Conservation (phyloP, 92 coral and sea anemone genomes). For the Ricordea florida region DNA sequence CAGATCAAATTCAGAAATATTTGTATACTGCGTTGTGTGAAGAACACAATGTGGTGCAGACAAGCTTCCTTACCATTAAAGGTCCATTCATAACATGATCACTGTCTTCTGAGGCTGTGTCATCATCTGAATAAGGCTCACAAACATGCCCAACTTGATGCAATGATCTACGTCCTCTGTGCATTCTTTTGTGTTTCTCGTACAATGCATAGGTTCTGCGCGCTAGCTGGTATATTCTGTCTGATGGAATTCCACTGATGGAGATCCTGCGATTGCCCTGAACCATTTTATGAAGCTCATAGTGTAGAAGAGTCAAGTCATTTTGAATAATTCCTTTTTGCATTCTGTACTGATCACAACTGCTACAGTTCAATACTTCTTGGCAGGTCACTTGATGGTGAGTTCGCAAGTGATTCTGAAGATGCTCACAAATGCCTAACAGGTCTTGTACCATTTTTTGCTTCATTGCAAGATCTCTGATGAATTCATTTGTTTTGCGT, state of each 20-base stretch:
- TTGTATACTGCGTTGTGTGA: not conserved
- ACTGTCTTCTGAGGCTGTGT: conserved; percentile 30
- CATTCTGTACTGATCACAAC: conserved; percentile 57
- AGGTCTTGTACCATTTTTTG: conserved; percentile 61
- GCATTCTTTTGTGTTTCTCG: conserved; percentile 75
- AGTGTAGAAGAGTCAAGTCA: conserved; percentile 66
- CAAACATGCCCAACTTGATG: not conserved
- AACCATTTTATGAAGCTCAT: conserved; percentile 60
- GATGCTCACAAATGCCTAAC: conserved; percentile 44
- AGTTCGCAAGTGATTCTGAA: conserved; percentile 58
- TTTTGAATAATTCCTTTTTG: conserved; percentile 68
- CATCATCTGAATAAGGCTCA: not conserved
- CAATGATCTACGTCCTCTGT: conserved; percentile 3
- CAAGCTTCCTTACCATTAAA: conserved; percentile 21
- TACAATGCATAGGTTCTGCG: conserved; percentile 66
- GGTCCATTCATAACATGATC: conserved; percentile 53
- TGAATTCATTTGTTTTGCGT: conserved; percentile 62
- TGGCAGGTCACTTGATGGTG: conserved; percentile 59
- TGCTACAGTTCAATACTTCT: conserved; percentile 45
- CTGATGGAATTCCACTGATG: conserved; percentile 76
- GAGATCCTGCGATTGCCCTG: conserved; percentile 49
- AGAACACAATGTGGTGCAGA: not conserved
- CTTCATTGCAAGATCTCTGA: conserved; percentile 58
- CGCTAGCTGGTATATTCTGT: conserved; percentile 72
- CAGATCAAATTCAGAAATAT: not conserved